These are phyloP conservation scores for Calliphora vicina DNA, from an alignment of 1,140 invertebrate species.

Conservation along the genomic window DNA sequence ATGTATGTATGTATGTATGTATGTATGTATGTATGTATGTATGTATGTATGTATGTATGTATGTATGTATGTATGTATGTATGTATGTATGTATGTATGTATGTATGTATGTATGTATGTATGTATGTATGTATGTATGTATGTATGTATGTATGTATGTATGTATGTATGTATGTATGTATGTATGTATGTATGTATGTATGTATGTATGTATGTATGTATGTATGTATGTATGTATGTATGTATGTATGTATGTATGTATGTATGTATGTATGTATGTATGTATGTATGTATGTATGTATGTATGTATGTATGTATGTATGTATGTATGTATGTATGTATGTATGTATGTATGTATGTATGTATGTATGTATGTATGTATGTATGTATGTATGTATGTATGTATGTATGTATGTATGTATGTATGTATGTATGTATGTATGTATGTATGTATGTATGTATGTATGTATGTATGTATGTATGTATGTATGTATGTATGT, in stretches of 20 bases:
- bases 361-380: conserved; percentile 29
- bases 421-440: background rate
- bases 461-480: conserved; percentile 1
- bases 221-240: conserved; percentile 1
- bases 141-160: conserved; percentile 1
- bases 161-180: background rate
- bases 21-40: background rate
- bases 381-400: conserved; percentile 1
- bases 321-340: background rate
- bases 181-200: background rate
- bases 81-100: background rate
- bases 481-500: background rate
- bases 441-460: conserved; percentile 29
- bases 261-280: background rate
- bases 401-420: background rate
- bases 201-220: conserved; percentile 29
- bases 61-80: conserved; percentile 1
- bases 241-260: background rate
- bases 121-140: conserved; percentile 29
- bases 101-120: background rate
- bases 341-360: background rate
- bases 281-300: conserved; percentile 29
- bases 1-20: background rate
- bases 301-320: conserved; percentile 1
- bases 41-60: conserved; percentile 29